A percentile compares a stretch with the other conserved stretches of the same genome.
Conservation (phyloP, 92 coral and sea anemone genomes). For the Porites lobata region DNA sequence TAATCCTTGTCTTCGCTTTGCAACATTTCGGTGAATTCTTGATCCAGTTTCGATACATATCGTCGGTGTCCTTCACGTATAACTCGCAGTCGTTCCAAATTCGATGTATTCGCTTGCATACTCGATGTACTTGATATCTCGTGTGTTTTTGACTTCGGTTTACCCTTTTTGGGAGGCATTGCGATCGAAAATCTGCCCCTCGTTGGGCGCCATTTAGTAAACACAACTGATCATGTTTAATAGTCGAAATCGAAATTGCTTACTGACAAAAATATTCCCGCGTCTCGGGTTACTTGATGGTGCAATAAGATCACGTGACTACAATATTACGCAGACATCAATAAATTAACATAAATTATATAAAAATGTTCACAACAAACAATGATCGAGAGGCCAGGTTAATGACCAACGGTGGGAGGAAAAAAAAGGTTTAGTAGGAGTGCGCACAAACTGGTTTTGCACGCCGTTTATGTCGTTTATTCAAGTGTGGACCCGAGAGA, state of each 20-base stretch:
- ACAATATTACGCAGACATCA: background rate
- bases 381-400: no score
- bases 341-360: background rate
- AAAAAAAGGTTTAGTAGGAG: no score
- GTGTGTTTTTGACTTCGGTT: background rate
- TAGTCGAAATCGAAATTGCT: no score
- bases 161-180: background rate
- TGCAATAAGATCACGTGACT: background rate
- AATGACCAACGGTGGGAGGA: no score
- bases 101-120: background rate
- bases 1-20: conserved; percentile 1
- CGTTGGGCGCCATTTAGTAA: conserved; percentile 25
- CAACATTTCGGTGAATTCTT: conserved; percentile 18
- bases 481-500: no score
- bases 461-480: no score
- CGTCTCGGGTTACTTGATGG: background rate
- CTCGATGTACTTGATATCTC: background rate
- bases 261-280: background rate
- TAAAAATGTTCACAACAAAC: background rate
- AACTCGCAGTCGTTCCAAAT: conserved; percentile 7
- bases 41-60: conserved; percentile 7
- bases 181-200: background rate
- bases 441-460: no score
- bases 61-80: conserved; percentile 14
- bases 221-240: no score